These are phyloP conservation scores for Chiroxiphia lanceolata DNA, from an alignment of 2,797 vertebrate species.

Conservation along the genomic window DNA sequence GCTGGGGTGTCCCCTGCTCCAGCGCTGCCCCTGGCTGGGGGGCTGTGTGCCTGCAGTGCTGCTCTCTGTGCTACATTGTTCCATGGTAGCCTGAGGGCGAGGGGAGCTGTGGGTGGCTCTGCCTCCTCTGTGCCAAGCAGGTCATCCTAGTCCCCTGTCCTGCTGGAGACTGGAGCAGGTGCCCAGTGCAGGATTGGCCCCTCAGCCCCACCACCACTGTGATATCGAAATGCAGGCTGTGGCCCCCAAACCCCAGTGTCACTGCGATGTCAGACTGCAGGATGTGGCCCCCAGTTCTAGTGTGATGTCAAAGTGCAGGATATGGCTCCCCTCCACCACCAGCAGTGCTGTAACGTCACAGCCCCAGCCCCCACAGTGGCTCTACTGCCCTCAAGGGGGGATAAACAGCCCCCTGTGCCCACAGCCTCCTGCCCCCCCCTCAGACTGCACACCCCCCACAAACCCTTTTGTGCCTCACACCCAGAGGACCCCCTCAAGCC, in stretches of 20 bases:
- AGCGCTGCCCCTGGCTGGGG: too few species aligned
- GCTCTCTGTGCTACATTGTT: not conserved
- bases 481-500: not conserved
- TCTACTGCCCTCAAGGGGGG: fast-evolving
- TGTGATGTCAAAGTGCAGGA: not conserved
- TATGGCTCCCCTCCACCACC: too few species aligned
- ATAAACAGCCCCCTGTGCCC: not conserved
- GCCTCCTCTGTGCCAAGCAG: not conserved
- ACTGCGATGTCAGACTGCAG: not conserved
- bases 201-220: not conserved
- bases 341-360: not conserved
- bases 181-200: not conserved
- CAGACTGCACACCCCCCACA: fast-evolving
- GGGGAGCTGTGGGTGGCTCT: not conserved
- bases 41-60: not conserved
- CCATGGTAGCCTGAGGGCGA: fast-evolving
- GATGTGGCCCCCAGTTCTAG: not conserved
- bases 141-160: not conserved
- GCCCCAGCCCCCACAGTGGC: not conserved
- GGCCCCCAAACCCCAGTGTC: not conserved
- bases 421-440: not conserved
- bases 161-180: fast-evolving
- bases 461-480: not conserved
- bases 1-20: not conserved
- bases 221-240: fast-evolving